Evolutionary conservation across 2,797 vertebrate species (phyloP).

Genomic region (Tamandua tetradactyla): DNA sequence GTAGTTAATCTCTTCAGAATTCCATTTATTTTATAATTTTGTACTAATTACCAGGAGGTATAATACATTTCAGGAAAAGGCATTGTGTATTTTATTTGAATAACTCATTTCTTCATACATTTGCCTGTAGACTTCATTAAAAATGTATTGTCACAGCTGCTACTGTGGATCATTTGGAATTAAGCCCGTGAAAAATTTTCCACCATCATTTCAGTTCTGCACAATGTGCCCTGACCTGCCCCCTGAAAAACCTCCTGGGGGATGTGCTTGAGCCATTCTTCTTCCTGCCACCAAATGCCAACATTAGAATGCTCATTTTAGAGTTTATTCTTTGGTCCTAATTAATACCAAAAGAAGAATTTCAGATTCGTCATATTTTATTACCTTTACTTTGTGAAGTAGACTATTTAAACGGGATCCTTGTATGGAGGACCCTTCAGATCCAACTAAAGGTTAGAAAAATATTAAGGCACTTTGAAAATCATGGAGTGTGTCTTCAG

Average conservation of each 20-base stretch:
- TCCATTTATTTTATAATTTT: background rate
- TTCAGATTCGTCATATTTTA: background rate
- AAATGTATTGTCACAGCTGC: background rate
- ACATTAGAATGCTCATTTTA: background rate
- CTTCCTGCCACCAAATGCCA: background rate
- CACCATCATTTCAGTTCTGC: background rate
- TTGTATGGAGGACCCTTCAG: background rate
- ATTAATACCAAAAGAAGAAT: background rate
- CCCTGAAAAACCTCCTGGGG: background rate
- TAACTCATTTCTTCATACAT: background rate
- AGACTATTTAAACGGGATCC: background rate
- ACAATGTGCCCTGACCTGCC: background rate
- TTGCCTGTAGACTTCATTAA: slow-evolving; percentile 11
- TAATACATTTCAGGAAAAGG: background rate
- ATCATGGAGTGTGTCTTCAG: background rate
- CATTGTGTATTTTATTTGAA: background rate
- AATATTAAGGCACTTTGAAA: background rate
- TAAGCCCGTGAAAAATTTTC: background rate
- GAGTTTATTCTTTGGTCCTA: background rate
- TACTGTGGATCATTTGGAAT: background rate
- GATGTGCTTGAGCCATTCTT: background rate
- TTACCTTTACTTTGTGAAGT: slow-evolving; percentile 3
- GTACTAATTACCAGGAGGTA: background rate
- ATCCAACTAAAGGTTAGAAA: slow-evolving; percentile 1
- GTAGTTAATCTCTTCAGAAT: background rate